Conservation (phyloP, 2,888 invertebrate species). For the Cryptosula pallasiana region DNA sequence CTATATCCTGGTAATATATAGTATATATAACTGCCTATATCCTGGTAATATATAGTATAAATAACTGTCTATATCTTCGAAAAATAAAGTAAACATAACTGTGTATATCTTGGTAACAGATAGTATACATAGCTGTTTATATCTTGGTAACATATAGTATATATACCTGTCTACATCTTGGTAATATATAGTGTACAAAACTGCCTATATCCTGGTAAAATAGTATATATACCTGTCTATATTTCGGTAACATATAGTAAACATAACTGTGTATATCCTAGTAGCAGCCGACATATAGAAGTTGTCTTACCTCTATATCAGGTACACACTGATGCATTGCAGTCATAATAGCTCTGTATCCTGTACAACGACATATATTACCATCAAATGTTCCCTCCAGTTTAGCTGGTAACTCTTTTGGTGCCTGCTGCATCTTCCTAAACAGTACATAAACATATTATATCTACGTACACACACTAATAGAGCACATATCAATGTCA, state of each 20-base stretch:
- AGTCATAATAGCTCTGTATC: conserved; percentile 72
- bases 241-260: no score
- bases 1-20: no score
- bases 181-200: neutral
- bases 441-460: neutral
- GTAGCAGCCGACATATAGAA: neutral
- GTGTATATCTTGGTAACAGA: no score
- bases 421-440: conserved; percentile 32
- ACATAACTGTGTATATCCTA: neutral
- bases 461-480: neutral
- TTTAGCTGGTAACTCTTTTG: conserved; percentile 60
- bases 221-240: no score
- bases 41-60: neutral
- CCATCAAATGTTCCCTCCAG: conserved; percentile 68
- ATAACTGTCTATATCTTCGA: neutral
- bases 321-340: conserved; percentile 65
- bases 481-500: neutral
- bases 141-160: no score
- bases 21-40: no score
- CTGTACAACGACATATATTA: conserved; percentile 69
- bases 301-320: conserved; percentile 39
- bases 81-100: no score
- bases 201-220: conserved; percentile 32
- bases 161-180: no score
- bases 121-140: no score